Conservation (phyloP, 2,888 invertebrate genomes). For the Arenicola marina region DNA sequence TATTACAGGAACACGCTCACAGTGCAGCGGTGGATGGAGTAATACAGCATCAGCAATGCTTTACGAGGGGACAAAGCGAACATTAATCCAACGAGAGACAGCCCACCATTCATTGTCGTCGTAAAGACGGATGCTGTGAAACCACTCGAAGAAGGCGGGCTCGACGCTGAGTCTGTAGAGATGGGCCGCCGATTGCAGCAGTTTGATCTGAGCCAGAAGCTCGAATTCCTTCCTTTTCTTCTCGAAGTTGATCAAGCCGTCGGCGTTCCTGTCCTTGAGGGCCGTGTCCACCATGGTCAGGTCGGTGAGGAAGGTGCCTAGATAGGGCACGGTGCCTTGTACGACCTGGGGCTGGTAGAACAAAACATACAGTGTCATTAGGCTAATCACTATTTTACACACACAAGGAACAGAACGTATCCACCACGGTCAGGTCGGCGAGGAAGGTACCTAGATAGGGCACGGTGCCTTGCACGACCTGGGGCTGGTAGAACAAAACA, state of each 20-base stretch:
- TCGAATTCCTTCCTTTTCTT: constrained; percentile 98
- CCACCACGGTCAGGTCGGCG: constrained; percentile 91
- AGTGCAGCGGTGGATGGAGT: no score
- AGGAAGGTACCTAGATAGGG: constrained; percentile 97
- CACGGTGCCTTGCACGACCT: constrained; percentile 74
- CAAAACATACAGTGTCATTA: no score
- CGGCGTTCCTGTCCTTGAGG: constrained; percentile 36
- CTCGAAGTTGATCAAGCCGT: constrained; percentile 93
- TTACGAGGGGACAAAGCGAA: no score
- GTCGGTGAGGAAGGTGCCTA: constrained; percentile 97
- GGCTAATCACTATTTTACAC: no score
- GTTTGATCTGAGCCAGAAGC: constrained; percentile 92
- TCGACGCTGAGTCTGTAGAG: constrained; percentile 89
- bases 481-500: no score
- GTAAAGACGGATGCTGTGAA: constrained; percentile 85
- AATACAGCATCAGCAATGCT: no score
- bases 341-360: constrained; percentile 8
- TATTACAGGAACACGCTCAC: no score
- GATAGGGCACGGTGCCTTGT: constrained; percentile 91
- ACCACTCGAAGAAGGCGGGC: constrained; percentile 91
- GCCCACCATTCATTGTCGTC: constrained; percentile 77
- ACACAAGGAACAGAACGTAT: no score
- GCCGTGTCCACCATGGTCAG: constrained; percentile 82
- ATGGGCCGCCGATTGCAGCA: constrained; percentile 94
- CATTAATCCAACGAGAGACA: no score